A percentile compares a stretch with the other conserved stretches of the same genome.
Conservation (phyloP, 2,113 vertebrate genomes). For the Theristicus caerulescens region DNA sequence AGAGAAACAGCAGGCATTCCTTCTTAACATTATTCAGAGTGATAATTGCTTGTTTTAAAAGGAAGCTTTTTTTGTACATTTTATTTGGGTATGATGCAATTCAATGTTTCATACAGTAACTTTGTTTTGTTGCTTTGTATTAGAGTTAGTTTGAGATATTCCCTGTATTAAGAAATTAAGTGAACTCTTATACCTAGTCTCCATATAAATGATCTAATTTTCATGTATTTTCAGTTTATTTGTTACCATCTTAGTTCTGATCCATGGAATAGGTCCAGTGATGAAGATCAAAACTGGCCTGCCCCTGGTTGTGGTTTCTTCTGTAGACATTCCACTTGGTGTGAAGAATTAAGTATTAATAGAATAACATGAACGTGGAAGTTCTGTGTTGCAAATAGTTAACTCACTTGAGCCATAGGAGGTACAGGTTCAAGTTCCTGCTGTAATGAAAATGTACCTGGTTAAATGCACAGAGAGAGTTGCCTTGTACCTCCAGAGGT, state of each 20-base stretch:
- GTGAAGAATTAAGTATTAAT: not conserved
- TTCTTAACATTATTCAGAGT: not conserved
- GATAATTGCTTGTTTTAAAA: not conserved
- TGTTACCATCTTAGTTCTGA: not conserved
- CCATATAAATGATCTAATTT: not conserved
- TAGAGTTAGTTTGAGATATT: not conserved
- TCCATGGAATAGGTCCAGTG: not conserved
- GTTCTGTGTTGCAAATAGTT: not conserved
- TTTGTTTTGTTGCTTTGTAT: not conserved
- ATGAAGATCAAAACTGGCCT: not conserved
- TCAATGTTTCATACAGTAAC: not conserved
- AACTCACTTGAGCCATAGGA: not conserved
- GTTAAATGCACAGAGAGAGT: not conserved
- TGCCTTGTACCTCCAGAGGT: not conserved
- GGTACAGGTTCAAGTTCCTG: not conserved
- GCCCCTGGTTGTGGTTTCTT: not conserved
- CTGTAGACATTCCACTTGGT: not conserved
- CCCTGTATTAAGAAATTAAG: not conserved
- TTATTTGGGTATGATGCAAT: not conserved
- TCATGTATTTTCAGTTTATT: not conserved
- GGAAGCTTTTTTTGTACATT: not conserved
- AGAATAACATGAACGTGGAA: not conserved
- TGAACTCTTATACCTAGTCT: not conserved
- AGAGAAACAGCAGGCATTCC: not conserved
- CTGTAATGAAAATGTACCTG: not conserved